phyloP scores from a whole-genome alignment of 2,797 vertebrate genomes.

The Taenioides sp. region DNA sequence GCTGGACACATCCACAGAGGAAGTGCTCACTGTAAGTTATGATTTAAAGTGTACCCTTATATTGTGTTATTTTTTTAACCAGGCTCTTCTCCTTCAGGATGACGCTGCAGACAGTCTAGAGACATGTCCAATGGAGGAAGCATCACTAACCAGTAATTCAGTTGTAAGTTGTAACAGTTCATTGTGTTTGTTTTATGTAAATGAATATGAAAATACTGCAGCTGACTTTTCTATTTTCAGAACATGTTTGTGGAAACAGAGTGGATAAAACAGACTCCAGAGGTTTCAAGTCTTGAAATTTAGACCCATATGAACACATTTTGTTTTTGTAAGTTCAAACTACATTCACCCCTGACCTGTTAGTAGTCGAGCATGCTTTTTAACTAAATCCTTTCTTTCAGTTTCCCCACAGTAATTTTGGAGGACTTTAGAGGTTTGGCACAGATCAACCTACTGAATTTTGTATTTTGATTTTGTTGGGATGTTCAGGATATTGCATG shows the following conservation, averaged over 20 bases:
- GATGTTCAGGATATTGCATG: slow-evolving; percentile 57
- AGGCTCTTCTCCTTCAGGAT: slow-evolving; percentile 27
- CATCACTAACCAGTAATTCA: background rate
- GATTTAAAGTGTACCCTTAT: too few relatives aligned
- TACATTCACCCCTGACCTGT: background rate
- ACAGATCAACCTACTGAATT: slow-evolving; percentile 42
- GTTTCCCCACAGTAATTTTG: slow-evolving; percentile 53
- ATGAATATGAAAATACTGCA: background rate
- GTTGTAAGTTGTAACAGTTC: background rate
- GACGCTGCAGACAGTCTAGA: slow-evolving; percentile 34
- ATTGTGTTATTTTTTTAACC: background rate
- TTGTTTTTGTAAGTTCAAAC: slow-evolving; percentile 48
- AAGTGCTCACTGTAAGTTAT: slow-evolving; percentile 44
- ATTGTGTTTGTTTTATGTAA: background rate
- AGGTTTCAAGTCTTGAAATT: slow-evolving; percentile 65
- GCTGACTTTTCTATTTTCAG: slow-evolving; percentile 26
- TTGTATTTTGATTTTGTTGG: slow-evolving; percentile 52
- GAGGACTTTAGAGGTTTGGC: slow-evolving; percentile 44
- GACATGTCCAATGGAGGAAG: slow-evolving; percentile 33
- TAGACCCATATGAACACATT: slow-evolving; percentile 41
- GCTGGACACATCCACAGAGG: slow-evolving; percentile 23
- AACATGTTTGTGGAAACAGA: slow-evolving; percentile 60
- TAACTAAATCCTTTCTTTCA: slow-evolving; percentile 37
- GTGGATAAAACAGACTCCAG: slow-evolving; percentile 31
- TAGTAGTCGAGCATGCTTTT: background rate